Evolutionary conservation across 30 jellyfish, hydroid and myxozoan species (phyloP), one percentile per base, ranked within the genome.

Genomic region (Sanderia malayensis): DNA sequence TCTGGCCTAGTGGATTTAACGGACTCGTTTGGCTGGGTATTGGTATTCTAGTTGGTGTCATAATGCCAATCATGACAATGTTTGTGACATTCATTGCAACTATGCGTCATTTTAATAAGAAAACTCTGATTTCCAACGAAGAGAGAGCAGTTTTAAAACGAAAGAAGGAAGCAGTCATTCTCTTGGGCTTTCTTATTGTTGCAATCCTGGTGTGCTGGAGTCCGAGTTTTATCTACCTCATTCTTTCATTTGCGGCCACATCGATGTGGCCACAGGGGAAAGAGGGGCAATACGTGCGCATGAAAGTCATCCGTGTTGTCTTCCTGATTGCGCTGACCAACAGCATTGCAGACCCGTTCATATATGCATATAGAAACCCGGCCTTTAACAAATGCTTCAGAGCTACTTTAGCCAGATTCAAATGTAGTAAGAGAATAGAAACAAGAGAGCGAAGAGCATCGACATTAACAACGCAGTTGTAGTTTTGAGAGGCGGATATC

Each of bases 321-420:
- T 63, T 82, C 31, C 53, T 82, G 31, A 70, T 32, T n/a, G 75
- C 86, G 1, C 31, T 82, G 55, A 59, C 73, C 46, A 71, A 71
- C 65, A 41, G 75, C 60, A 81, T 82, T 10, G 82, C 74, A 27
- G 86, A 71, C 44, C 86, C 86, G 7, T 33, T 70, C 61, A 61
- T 82, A 0, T 81, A 81, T 21, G 85, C 72, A 9, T 81, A 66
- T 34, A 44, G 30, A 30, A 68, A 61, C 46, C 80, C 63, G 37
- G 94, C 70, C 44, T 81, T 69, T 37, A 61, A 65, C 11, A 70
- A 70, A 37, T 76, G 80, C 53, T 76, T 76, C 46, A 65, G 52
- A 27, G 80, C 68, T 3, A 22, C 61, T 22, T 76, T 62, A 77
- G 49, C 17, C 58, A 37, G 52, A 6, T 37, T 37, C 6, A 37